Percentiles rank a stretch among this genome's conserved stretches.
phyloP scores from a whole-genome alignment of 2,797 vertebrate genomes.

The Cynopterus sphinx region DNA sequence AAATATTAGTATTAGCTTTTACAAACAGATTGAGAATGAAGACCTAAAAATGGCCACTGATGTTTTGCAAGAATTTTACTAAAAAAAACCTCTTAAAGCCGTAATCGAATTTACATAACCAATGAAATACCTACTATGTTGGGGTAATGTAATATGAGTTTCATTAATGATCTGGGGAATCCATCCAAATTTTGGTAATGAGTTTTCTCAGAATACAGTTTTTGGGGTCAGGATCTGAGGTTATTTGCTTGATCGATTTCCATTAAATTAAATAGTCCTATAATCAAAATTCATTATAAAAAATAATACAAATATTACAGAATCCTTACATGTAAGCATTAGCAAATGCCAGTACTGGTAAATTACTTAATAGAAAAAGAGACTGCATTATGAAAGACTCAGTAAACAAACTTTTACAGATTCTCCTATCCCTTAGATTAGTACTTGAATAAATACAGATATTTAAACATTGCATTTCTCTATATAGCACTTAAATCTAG shows the following conservation, averaged over 20 bases:
- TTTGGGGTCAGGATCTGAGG: neutral
- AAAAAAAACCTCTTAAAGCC: neutral
- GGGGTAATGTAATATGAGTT: neutral
- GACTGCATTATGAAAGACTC: neutral
- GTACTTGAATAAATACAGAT: neutral
- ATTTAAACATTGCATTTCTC: neutral
- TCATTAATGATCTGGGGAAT: neutral
- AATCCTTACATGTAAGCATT: neutral
- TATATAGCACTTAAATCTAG: neutral
- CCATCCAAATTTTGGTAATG: neutral
- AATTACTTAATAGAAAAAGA: neutral
- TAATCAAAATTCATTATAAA: neutral
- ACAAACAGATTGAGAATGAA: neutral
- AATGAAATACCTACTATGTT: neutral
- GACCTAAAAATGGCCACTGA: neutral
- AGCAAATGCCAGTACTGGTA: neutral
- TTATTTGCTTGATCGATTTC: neutral
- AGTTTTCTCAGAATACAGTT: neutral
- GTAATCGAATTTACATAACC: neutral
- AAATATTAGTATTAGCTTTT: constrained; percentile 42
- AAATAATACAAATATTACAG: neutral
- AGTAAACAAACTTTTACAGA: neutral
- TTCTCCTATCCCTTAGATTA: neutral
- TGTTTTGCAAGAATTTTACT: neutral
- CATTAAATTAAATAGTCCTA: neutral